Evolutionary conservation across 1,140 invertebrate species (phyloP).

Genomic region (Anastatus disparis): DNA sequence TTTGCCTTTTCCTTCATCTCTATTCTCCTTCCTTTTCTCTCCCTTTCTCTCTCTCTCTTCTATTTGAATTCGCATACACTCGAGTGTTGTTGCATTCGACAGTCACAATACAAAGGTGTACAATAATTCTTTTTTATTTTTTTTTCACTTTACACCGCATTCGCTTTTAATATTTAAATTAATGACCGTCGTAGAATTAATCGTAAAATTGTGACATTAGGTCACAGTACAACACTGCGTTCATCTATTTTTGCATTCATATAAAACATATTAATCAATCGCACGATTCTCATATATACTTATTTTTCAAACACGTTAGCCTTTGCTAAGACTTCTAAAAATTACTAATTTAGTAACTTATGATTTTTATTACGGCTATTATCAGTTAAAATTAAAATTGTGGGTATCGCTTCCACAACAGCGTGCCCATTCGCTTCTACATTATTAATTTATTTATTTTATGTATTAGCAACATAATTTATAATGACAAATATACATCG

Average conservation of each 20-base stretch:
- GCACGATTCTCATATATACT: neutral
- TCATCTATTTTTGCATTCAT: neutral
- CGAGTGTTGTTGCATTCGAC: too few relatives aligned
- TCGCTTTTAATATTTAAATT: neutral
- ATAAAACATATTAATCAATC: conserved; percentile 14
- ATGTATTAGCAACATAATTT: too few relatives aligned
- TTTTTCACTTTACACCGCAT: neutral
- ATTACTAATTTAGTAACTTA: conserved; percentile 31
- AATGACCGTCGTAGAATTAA: too few relatives aligned
- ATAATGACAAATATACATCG: too few relatives aligned
- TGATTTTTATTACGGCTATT: conserved; percentile 1
- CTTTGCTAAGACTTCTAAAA: neutral
- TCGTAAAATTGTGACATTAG: too few relatives aligned
- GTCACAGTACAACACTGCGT: too few relatives aligned
- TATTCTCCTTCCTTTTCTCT: neutral
- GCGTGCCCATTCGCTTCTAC: too few relatives aligned
- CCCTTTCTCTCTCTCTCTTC: neutral
- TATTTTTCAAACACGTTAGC: neutral
- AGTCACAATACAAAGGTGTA: too few relatives aligned
- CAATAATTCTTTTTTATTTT: neutral
- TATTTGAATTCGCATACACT: too few relatives aligned
- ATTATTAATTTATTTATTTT: too few relatives aligned
- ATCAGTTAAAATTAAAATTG: conserved; percentile 13
- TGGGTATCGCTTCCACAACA: neutral
- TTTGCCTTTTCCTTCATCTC: conserved; percentile 1